Base-by-base conservation (phyloP, 2,888 invertebrate genomes). In the Nymphalis urticae region DNA sequence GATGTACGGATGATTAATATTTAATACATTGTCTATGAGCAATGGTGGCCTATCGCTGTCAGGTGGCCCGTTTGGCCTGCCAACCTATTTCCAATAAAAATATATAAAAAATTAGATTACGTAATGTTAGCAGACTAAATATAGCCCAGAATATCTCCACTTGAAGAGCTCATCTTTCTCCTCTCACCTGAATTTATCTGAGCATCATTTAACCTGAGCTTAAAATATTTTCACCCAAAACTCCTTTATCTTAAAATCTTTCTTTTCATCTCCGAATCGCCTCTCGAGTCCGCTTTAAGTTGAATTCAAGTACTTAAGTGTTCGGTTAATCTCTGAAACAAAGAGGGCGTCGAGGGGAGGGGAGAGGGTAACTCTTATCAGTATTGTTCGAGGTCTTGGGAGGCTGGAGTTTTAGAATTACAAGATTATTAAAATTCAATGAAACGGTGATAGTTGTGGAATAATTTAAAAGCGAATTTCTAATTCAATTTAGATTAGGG, bases 261-360 rank as follows among this genome's bases (percentile, higher is more conserved):
- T 67, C 70, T 70, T 72, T 70, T 72, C 66, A 73, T 69, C 69
- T 72, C 64, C 19, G 62, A 64, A 73, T 64, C 66, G 73, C 69
- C 72, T 70, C 54, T 73, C 59, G 50, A 72, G 71, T 68, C 62
- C 27, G 54, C 59, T 48, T 59, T 63, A 65, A 69, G 65, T 50
- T 62, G 62, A 69, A 65, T 69, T 65, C 69, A 62, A 65, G 62
- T 50, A 60, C 60, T 72, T 64, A 60, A 68, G 68, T 67, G 71
- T 64, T 69, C 72, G 66, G 68, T 70, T 73, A 72, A 72, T 72
- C 72, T 72, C 53, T 56, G 62, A 72, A 70, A 73, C 72, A 73
- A 73, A 73, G 73, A 72, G 65, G 64, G 66, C 48, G 48, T 62
- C 62, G 48, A 21, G 50, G 62, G 47, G 50, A 48, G 48, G 47